These are phyloP conservation scores for Diplodus puntazzo DNA, from an alignment of 2,797 vertebrate species.

Conservation along the genomic window DNA sequence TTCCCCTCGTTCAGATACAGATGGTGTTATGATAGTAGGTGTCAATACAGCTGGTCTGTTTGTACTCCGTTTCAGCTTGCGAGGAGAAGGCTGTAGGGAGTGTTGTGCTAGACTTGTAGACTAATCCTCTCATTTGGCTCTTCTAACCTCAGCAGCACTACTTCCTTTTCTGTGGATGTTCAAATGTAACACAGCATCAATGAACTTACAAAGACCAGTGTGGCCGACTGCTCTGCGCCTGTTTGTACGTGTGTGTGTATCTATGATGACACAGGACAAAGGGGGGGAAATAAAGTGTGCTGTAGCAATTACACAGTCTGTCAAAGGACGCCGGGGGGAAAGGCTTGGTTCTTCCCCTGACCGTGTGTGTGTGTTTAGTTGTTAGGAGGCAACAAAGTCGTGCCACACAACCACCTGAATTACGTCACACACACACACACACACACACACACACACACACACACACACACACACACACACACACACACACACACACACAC, in stretches of 20 bases:
- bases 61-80: background rate
- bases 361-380: conserved; percentile 6
- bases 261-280: conserved; percentile 39
- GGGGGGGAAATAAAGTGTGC: conserved; percentile 49
- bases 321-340: conserved; percentile 51
- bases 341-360: conserved; percentile 28
- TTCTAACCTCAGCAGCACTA: background rate
- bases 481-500: conserved; percentile 18
- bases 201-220: conserved; percentile 30
- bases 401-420: conserved; percentile 7
- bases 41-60: background rate
- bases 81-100: background rate
- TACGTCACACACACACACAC: conserved; percentile 23
- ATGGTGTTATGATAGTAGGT: conserved; percentile 20
- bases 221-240: conserved; percentile 6
- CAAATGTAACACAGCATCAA: conserved; percentile 40
- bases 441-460: conserved; percentile 15
- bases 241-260: conserved; percentile 16
- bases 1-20: background rate
- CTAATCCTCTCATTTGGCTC: conserved; percentile 34
- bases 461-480: conserved; percentile 20
- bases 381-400: conserved; percentile 37
- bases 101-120: conserved; percentile 7
- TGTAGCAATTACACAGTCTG: conserved; percentile 68
- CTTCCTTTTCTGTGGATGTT: conserved; percentile 1